These are phyloP conservation scores for Pungitius pungitius DNA, from an alignment of 2,113 vertebrate genomes.

Conservation along the genomic window DNA sequence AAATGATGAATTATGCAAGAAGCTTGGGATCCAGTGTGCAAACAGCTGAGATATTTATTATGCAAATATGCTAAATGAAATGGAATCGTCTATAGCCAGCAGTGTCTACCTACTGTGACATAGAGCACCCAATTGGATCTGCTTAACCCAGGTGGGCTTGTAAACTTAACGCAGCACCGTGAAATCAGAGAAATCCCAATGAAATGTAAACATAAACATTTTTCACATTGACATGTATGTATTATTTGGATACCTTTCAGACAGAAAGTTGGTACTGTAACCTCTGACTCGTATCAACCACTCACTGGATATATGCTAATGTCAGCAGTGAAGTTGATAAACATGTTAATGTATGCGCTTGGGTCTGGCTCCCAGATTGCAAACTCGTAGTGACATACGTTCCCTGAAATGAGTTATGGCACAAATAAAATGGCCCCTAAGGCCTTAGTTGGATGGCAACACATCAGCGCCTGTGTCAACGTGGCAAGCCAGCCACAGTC, in stretches of 20 bases:
- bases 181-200: constrained; percentile 6
- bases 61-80: constrained; percentile 68
- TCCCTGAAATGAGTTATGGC: constrained; percentile 71
- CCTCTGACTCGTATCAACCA: constrained; percentile 19
- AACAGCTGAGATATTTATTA: constrained; percentile 63
- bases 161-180: constrained; percentile 1
- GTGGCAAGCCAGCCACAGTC: constrained; percentile 24
- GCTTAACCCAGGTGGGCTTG: constrained; percentile 28
- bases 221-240: neutral
- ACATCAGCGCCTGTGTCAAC: constrained; percentile 41
- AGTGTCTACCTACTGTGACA: constrained; percentile 15
- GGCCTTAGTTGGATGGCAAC: constrained; percentile 49
- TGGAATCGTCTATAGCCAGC: constrained; percentile 46
- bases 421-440: constrained; percentile 65
- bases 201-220: constrained; percentile 5
- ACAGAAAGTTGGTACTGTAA: neutral
- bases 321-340: constrained; percentile 60
- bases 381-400: constrained; percentile 45
- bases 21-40: constrained; percentile 33
- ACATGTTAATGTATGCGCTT: constrained; percentile 65
- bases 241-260: neutral
- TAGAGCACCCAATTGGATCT: constrained; percentile 31
- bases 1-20: constrained; percentile 61
- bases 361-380: constrained; percentile 45
- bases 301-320: constrained; percentile 44